A percentile compares a stretch with the other conserved stretches of the same genome.
These are phyloP conservation scores for Drosophila eugracilis DNA, from an alignment of 1,140 invertebrate genomes.

Conservation along the genomic window DNA sequence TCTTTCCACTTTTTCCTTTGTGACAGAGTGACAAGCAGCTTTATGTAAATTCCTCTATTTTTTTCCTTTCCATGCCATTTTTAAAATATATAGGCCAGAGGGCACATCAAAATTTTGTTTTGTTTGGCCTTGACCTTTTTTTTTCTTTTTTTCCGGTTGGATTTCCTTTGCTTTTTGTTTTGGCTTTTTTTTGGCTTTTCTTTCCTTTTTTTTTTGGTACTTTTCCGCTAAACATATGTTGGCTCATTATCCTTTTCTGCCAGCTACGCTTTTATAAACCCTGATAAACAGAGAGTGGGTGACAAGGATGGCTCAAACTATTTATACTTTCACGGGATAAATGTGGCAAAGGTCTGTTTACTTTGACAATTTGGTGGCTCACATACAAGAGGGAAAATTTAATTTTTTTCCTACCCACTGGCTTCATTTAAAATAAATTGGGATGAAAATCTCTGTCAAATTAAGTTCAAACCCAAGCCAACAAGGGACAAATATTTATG, in stretches of 20 bases:
- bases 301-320: slow-evolving; percentile 20
- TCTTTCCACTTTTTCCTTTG: background rate
- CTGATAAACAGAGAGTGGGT: background rate
- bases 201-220: slow-evolving; percentile 13
- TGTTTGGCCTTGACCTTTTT: slow-evolving; percentile 26
- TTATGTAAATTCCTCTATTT: slow-evolving; percentile 31
- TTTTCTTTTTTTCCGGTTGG: slow-evolving; percentile 16
- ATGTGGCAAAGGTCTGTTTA: slow-evolving; percentile 33
- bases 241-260: slow-evolving; percentile 64
- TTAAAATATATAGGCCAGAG: slow-evolving; percentile 67
- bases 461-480: slow-evolving; percentile 11
- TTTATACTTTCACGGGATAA: slow-evolving; percentile 26
- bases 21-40: slow-evolving; percentile 55
- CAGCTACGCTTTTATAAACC: slow-evolving; percentile 1
- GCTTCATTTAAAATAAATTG: slow-evolving; percentile 57
- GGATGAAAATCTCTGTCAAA: slow-evolving; percentile 47
- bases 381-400: background rate
- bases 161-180: slow-evolving; percentile 34
- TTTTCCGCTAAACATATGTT: slow-evolving; percentile 57
- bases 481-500: slow-evolving; percentile 29
- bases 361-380: slow-evolving; percentile 18
- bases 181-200: no score
- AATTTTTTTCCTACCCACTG: slow-evolving; percentile 20
- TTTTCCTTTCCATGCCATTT: slow-evolving; percentile 45
- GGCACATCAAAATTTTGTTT: slow-evolving; percentile 51